Conservation (phyloP, 1,140 invertebrate species). For the Campoletis sonorensis region DNA sequence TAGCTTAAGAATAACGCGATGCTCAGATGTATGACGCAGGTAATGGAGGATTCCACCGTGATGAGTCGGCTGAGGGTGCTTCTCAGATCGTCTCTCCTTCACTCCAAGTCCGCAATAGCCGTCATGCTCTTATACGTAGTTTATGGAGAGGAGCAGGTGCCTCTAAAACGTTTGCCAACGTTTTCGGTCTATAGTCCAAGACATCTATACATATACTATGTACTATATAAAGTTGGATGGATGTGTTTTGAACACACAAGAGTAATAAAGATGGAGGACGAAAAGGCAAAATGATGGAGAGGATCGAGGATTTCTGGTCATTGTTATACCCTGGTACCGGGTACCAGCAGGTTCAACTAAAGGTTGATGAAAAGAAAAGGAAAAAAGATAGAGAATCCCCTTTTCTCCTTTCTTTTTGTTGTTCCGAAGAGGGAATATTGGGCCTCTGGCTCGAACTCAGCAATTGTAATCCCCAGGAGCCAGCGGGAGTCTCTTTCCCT, state of each 20-base stretch:
- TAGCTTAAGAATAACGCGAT: neutral
- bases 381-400: slow-evolving; percentile 21
- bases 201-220: neutral
- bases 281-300: slow-evolving; percentile 42
- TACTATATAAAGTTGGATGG: neutral
- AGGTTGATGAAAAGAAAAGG: slow-evolving; percentile 38
- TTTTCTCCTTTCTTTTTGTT: slow-evolving; percentile 33
- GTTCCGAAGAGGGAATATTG: slow-evolving; percentile 1
- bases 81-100: slow-evolving; percentile 32
- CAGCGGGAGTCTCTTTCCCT: slow-evolving; percentile 20
- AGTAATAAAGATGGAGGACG: slow-evolving; percentile 33
- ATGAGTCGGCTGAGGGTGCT: slow-evolving; percentile 59
- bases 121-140: slow-evolving; percentile 39
- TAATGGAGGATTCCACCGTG: slow-evolving; percentile 63
- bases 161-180: slow-evolving; percentile 40
- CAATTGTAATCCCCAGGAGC: slow-evolving; percentile 35
- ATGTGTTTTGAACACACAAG: neutral
- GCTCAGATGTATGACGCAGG: slow-evolving; percentile 52
- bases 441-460: neutral
- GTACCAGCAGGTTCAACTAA: slow-evolving; percentile 43
- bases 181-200: neutral
- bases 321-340: slow-evolving; percentile 27
- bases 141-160: slow-evolving; percentile 44
- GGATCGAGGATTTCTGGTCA: slow-evolving; percentile 20
- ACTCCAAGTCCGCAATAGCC: slow-evolving; percentile 12